A percentile compares a stretch with the other conserved stretches of the same genome.
phyloP scores from a whole-genome alignment of 2,113 vertebrate species.

The Promerops cafer region DNA sequence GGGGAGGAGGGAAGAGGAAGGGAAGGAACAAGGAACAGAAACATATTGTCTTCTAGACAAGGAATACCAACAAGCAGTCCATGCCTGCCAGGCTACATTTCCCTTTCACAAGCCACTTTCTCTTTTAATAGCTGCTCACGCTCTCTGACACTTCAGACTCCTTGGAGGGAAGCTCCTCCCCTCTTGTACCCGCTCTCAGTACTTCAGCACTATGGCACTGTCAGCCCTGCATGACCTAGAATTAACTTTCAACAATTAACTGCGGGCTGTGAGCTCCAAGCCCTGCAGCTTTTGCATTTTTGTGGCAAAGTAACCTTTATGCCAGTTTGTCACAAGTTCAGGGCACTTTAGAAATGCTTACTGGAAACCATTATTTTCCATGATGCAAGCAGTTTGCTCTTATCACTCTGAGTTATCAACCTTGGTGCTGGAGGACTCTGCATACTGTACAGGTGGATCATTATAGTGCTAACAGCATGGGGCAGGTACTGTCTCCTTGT shows the following conservation, averaged over 20 bases:
- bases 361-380: conserved; percentile 67
- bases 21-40: conserved; percentile 3
- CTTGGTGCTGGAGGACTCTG: conserved; percentile 35
- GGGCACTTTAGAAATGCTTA: conserved; percentile 65
- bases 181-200: background rate
- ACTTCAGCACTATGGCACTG: conserved; percentile 18
- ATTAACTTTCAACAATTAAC: conserved; percentile 68
- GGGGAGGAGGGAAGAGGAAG: background rate
- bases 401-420: conserved; percentile 70
- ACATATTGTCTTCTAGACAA: background rate
- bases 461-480: background rate
- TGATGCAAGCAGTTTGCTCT: conserved; percentile 76
- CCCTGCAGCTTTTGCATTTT: conserved; percentile 47
- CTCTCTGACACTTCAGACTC: background rate
- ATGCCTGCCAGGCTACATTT: conserved; percentile 31
- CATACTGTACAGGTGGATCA: conserved; percentile 46
- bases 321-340: conserved; percentile 72
- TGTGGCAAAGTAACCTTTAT: conserved; percentile 71
- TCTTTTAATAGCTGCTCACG: conserved; percentile 38
- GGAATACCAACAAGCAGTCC: background rate
- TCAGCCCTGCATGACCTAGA: conserved; percentile 66
- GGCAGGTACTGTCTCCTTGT: background rate
- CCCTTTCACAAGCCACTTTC: conserved; percentile 45
- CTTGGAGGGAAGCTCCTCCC: conserved; percentile 33
- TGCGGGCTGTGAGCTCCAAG: conserved; percentile 35